Conservation (phyloP, 1,140 invertebrate species). For the Atta colombica region DNA sequence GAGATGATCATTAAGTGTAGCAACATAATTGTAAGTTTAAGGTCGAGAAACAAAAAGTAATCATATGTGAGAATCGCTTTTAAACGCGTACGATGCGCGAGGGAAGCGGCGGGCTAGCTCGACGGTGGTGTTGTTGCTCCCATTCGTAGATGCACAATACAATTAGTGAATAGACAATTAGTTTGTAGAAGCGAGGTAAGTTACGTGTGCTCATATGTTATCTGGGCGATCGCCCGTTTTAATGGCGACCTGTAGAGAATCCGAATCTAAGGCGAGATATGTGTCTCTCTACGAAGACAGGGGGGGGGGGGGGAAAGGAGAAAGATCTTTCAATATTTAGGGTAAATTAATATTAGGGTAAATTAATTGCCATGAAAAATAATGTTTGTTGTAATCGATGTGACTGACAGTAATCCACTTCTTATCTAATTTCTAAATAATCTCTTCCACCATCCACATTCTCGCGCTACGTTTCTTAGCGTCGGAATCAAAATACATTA, state of each 20-base stretch:
- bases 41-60: conserved; percentile 10
- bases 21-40: conserved; percentile 21
- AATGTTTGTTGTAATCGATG: conserved; percentile 3
- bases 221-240: conserved; percentile 41
- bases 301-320: neutral
- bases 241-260: conserved; percentile 61
- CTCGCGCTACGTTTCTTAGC: neutral
- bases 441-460: neutral
- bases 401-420: neutral
- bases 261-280: neutral
- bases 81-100: conserved; percentile 28
- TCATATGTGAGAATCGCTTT: neutral
- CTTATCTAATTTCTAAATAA: neutral
- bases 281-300: neutral
- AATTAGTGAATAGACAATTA: conserved; percentile 82
- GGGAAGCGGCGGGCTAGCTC: conserved; percentile 46
- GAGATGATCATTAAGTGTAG: neutral
- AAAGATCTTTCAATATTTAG: neutral
- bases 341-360: neutral
- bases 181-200: conserved; percentile 80
- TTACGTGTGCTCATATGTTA: conserved; percentile 66
- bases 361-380: conserved; percentile 22
- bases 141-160: conserved; percentile 84
- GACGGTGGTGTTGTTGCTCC: conserved; percentile 84
- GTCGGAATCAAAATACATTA: conserved; percentile 6